Base-by-base conservation (phyloP, 2,888 invertebrate species). In the Ormyrus thymus region DNA sequence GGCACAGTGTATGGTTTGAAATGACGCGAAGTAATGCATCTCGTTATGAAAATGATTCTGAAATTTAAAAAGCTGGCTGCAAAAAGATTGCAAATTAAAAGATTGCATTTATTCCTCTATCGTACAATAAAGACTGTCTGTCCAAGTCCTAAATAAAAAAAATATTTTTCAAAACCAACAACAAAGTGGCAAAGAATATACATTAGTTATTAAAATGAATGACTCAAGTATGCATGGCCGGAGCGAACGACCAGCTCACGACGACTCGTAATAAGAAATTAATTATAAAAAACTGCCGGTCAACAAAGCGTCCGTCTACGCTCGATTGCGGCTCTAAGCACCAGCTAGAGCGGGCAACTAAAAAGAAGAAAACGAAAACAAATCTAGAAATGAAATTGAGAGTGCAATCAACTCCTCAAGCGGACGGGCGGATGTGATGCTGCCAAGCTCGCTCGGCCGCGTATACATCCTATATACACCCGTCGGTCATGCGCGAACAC, bases 21-120 rank as follows among this genome's bases (percentile, higher is more conserved):
- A 73, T 48, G 53, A 69, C 56, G 11, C 29, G 45, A 50, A 68
- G 68, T 64, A 78, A 78, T 66, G 56, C 13, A 58, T 58, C 73
- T 78, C 45, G 62, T 78, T 78, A 69, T 46, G 43, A 55, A 68
- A 72, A 72, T 58, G 1, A 62, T n/a, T 55, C 45, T 68, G 15
- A 50, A 66, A 48, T 55, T 15, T 46, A 0, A 53, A 29, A 29
- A 29, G 29, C 29, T 0, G 2, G 29, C 29, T 29, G 29, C 29
- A 29, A 29, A 29, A 29, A 1, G 29, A 1, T 29, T 29, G 29
- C 29, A 29, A 29, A 29, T 29, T 29, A 29, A 29, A 29, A 2
- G 29, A 29, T 29, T 29, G 1, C 3, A 29, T 29, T 29, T 29
- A 1, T 29, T 29, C 29, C 29, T 29, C 29, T 29, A 3, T 29